Base-by-base conservation (phyloP, 1,140 invertebrate species). In the Anastrepha ludens region DNA sequence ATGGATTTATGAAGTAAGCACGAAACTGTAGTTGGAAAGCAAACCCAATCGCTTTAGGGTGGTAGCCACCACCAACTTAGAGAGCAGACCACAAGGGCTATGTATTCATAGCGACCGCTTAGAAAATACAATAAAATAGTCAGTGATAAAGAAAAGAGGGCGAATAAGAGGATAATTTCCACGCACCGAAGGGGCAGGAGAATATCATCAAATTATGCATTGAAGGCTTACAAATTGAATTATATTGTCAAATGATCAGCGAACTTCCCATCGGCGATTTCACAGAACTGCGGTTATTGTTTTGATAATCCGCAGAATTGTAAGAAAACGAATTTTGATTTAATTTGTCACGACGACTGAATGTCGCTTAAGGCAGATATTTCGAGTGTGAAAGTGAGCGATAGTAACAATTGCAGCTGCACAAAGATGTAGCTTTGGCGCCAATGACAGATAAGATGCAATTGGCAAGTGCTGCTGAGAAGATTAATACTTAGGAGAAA, bases 201-300 rank as follows among this genome's bases (percentile, higher is more conserved):
- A 3, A 55, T 55, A 55, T 55, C 44, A 20, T 3, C 74, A 55
- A 81, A 20, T 81, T 81, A 81, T 81, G 74, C 74, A 81, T 81
- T 81, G 74, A 81, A n/a, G 47, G 74, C 41, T 74, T 81, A 55
- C 55, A 29, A 81, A 81, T 81, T 81, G 74, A 81, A 81, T 81
- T 81, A 81, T 20, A 81, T 81, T 81, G 74, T 81, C 50, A 81
- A 81, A 81, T 81, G 74, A 81, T 55, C 47, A 55, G 74, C 74
- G n/a, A 29, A n/a, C 74, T 17, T 13, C 7, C 29, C 47, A 81
- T 55, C 11, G 44, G 55, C 55, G 74, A 81, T 55, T 81, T 81
- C 44, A 74, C 3, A 81, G 47, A 2, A n/a, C n/a, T 3, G 17
- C 15, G 74, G 47, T 17, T 13, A 81, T 81, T 50, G 74, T 50